Base-by-base conservation (phyloP, 2,113 vertebrate genomes). In the Hemibagrus wyckioides region DNA sequence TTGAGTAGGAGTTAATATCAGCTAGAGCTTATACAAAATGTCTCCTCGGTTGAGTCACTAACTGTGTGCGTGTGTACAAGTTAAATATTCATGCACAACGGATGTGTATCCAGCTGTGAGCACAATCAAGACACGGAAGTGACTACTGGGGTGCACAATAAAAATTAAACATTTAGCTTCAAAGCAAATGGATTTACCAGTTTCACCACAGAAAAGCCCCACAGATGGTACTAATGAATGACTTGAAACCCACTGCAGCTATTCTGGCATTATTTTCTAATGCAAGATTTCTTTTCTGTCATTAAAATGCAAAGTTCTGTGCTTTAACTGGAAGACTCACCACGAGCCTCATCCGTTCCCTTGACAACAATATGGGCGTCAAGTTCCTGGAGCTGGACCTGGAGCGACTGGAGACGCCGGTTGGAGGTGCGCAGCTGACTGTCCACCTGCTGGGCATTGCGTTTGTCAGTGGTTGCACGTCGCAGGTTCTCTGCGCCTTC, bases 401-500 rank as follows among this genome's bases (percentile, higher is more conserved):
- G 96, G 61, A 97, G 93, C 48, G 94, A 93, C 30, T 97, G 95
- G 87, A 97, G 93, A 3, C 95, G 95, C 13, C 91, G 89, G 88
- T 94, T 96, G 76, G 96, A 97, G 56, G 93, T 93, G 3, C 94
- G 94, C 65, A 97, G 92, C 84, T 96, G 92, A 0, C 93, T 95
- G 87, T 96, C 96, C 33, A 97, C 96, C 0, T 95, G 95, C 71
- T 90, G 92, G 50, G 95, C 93, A 67, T 96, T 95, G 0, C 95
- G 96, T 87, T 96, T 95, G 88, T 95, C 95, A 0, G 95, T 96
- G 50, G 95, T 96, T 0, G 91, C 96, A 6, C 95, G 94, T 86
- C 97, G 96, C 89, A 99, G 95, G 94, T 99, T 99, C 94, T 99
- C 98, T 0, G 98, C 97, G 86, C 98, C 98, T 92, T 99, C 98